These are phyloP conservation scores for Scytalopus superciliaris DNA, from an alignment of 2,113 vertebrate genomes.

Conservation along the genomic window DNA sequence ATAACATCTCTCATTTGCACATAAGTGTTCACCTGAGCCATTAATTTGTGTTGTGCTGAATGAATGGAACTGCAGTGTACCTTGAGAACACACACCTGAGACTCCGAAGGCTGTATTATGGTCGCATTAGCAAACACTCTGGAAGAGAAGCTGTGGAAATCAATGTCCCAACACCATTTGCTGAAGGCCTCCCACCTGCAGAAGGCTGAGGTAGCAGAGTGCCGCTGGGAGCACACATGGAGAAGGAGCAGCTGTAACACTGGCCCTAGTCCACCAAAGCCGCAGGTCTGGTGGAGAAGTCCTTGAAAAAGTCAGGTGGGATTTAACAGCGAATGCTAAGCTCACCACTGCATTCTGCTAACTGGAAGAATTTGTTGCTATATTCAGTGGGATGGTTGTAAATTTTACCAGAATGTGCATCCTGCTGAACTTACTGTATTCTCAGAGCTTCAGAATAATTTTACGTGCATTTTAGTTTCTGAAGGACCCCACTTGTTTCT, in stretches of 20 bases:
- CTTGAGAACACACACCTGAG: background rate
- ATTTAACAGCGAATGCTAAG: background rate
- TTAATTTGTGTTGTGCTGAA: background rate
- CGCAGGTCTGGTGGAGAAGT: background rate
- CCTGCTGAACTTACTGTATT: background rate
- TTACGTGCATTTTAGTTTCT: background rate
- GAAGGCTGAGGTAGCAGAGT: background rate
- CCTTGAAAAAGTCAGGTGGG: background rate
- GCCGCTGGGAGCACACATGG: background rate
- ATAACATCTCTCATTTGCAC: background rate
- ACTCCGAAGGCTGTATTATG: background rate
- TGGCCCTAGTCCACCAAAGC: background rate
- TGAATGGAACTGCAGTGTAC: background rate
- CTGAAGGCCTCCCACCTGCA: background rate
- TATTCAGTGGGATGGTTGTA: background rate
- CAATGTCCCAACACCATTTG: background rate
- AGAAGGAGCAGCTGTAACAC: background rate
- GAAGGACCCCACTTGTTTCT: background rate
- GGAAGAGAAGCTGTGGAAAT: background rate
- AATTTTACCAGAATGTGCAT: background rate
- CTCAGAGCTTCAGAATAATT: background rate
- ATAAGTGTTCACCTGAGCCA: background rate
- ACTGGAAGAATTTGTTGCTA: background rate
- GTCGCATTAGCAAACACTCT: fast-evolving
- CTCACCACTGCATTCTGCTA: background rate